Conservation (phyloP, 2,797 vertebrate genomes). For the Helostoma temminkii region DNA sequence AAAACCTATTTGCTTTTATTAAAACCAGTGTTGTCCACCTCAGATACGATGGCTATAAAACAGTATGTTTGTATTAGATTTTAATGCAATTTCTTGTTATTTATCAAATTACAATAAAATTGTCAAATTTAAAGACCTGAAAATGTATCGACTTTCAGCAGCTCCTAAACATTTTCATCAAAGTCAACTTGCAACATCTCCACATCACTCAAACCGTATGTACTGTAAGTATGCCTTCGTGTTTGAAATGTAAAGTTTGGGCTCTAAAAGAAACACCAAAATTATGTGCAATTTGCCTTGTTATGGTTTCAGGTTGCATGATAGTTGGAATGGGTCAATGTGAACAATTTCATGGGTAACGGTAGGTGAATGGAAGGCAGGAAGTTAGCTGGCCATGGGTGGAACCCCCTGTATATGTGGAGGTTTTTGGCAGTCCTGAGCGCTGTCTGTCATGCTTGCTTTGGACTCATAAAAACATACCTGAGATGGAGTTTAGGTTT, state of each 20-base stretch:
- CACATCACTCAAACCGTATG: constrained; percentile 40
- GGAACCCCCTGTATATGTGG: constrained; percentile 56
- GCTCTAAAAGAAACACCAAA: constrained; percentile 64
- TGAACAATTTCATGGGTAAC: constrained; percentile 76
- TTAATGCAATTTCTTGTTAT: constrained; percentile 4
- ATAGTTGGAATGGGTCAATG: constrained; percentile 69
- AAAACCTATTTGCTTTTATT: neutral
- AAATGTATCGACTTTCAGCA: constrained; percentile 47
- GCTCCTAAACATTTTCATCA: constrained; percentile 18
- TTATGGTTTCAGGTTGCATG: constrained; percentile 75
- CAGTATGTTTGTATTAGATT: constrained; percentile 8
- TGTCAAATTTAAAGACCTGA: constrained; percentile 38
- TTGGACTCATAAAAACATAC: constrained; percentile 78
- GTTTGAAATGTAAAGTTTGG: constrained; percentile 51
- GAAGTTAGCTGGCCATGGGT: constrained; percentile 63
- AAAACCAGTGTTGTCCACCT: neutral
- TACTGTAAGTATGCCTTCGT: constrained; percentile 51
- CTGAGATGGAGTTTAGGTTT: constrained; percentile 75
- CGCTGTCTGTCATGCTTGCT: constrained; percentile 73
- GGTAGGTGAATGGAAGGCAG: constrained; percentile 73
- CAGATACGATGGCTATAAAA: neutral
- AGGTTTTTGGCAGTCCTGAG: constrained; percentile 67
- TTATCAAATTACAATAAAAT: constrained; percentile 22
- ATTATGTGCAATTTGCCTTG: constrained; percentile 73
- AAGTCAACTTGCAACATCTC: constrained; percentile 20